Conservation (phyloP, 2,797 vertebrate genomes). For the Urophycis tenuis region DNA sequence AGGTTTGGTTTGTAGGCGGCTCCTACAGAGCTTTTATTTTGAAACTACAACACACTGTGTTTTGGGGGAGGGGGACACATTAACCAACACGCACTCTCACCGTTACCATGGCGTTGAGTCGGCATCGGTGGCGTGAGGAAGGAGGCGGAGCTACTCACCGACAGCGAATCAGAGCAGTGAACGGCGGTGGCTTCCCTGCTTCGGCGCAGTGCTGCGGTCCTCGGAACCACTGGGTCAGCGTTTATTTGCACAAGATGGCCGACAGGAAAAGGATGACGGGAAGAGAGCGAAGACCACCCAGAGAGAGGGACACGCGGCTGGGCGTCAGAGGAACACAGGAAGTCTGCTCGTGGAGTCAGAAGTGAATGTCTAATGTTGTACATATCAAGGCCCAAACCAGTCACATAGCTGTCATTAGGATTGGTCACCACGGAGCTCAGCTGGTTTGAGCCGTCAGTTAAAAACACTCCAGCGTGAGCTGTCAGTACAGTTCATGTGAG, state of each 20-base stretch:
- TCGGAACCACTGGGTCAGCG: not conserved
- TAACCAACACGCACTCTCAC: not conserved
- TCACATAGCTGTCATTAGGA: constrained; percentile 9
- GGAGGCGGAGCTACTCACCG: not conserved
- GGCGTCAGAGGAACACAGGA: constrained; percentile 23
- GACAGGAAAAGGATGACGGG: not conserved
- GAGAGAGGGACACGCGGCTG: not conserved
- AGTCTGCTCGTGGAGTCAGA: constrained; percentile 16
- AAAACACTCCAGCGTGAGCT: not conserved
- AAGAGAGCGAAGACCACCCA: not conserved
- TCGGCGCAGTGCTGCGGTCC: not conserved
- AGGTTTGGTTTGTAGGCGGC: not conserved
- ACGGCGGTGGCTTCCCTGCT: not conserved
- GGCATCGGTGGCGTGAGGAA: not conserved
- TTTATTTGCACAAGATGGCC: constrained; percentile 19
- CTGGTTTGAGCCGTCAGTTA: constrained; percentile 54
- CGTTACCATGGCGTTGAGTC: not conserved
- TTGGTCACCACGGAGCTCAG: constrained; percentile 44
- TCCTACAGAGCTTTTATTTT: not conserved
- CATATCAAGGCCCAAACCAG: constrained; percentile 18
- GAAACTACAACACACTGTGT: not conserved
- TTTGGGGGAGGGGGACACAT: not conserved
- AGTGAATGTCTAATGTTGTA: constrained; percentile 31
- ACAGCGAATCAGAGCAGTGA: not conserved
- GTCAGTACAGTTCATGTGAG: not conserved